Conservation (phyloP, 1,140 invertebrate genomes). For the Macrosteles quadrilineatus region DNA sequence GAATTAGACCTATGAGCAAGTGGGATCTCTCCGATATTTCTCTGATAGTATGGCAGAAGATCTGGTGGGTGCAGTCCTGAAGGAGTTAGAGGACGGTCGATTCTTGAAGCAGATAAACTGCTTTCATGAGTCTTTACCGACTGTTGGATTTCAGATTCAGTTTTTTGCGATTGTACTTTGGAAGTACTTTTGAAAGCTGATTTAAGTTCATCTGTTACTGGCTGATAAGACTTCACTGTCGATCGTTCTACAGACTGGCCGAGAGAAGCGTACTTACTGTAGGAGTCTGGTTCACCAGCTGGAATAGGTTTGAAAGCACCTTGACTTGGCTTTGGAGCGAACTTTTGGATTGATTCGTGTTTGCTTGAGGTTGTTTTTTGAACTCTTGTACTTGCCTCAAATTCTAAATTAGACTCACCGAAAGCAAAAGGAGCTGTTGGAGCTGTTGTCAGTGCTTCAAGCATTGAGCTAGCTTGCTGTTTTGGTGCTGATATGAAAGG, state of each 20-base stretch:
- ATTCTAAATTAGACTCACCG: background rate
- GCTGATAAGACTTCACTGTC: conserved; percentile 47
- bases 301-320: conserved; percentile 26
- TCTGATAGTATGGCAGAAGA: conserved; percentile 59
- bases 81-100: conserved; percentile 34
- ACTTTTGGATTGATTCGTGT: conserved; percentile 10
- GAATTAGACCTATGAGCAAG: conserved; percentile 36
- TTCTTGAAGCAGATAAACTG: background rate
- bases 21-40: conserved; percentile 57
- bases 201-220: conserved; percentile 50
- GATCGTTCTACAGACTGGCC: background rate
- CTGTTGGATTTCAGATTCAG: background rate
- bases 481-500: background rate
- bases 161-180: conserved; percentile 1
- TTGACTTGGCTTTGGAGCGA: background rate
- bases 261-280: background rate
- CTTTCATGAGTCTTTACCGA: background rate
- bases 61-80: conserved; percentile 42
- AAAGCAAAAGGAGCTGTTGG: conserved; percentile 30
- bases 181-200: conserved; percentile 5
- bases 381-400: background rate
- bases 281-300: background rate
- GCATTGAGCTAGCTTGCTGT: conserved; percentile 30
- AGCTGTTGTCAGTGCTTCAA: conserved; percentile 36
- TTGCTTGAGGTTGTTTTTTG: background rate